phyloP scores from a whole-genome alignment of 2,797 vertebrate species.

The Danio aesculapii region DNA sequence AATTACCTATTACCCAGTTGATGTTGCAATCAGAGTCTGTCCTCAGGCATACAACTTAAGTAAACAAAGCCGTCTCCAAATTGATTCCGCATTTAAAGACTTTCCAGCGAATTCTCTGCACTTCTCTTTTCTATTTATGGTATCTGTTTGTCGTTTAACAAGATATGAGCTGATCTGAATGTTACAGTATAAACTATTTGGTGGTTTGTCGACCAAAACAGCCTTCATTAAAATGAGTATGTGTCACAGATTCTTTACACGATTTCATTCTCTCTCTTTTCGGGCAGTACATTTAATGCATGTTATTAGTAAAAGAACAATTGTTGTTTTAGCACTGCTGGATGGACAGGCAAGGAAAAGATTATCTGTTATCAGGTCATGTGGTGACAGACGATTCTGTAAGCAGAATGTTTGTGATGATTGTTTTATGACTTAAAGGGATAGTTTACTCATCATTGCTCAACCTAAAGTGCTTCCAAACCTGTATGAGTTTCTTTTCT shows the following conservation, averaged over 20 bases:
- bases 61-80: constrained; percentile 64
- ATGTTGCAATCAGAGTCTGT: constrained; percentile 56
- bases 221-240: constrained; percentile 53
- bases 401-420: constrained; percentile 65
- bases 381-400: constrained; percentile 52
- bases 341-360: constrained; percentile 49
- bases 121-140: constrained; percentile 57
- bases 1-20: constrained; percentile 64
- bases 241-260: constrained; percentile 55
- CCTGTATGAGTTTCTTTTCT: too few species aligned
- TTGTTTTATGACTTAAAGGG: constrained; percentile 47
- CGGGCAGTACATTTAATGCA: constrained; percentile 58
- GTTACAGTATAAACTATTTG: constrained; percentile 54
- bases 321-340: neutral
- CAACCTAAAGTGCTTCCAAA: too few species aligned
- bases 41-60: constrained; percentile 53
- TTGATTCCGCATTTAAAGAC: constrained; percentile 58
- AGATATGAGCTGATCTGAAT: constrained; percentile 31
- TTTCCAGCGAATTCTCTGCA: constrained; percentile 59
- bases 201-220: constrained; percentile 56
- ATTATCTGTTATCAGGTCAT: constrained; percentile 55
- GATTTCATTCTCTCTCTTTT: constrained; percentile 35
- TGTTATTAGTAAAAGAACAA: constrained; percentile 76
- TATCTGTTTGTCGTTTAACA: constrained; percentile 47
- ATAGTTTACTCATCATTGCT: too few species aligned